Percentiles rank a stretch among this genome's conserved stretches.
Conservation (phyloP, 2,797 vertebrate genomes). For the Cottoperca gobio region DNA sequence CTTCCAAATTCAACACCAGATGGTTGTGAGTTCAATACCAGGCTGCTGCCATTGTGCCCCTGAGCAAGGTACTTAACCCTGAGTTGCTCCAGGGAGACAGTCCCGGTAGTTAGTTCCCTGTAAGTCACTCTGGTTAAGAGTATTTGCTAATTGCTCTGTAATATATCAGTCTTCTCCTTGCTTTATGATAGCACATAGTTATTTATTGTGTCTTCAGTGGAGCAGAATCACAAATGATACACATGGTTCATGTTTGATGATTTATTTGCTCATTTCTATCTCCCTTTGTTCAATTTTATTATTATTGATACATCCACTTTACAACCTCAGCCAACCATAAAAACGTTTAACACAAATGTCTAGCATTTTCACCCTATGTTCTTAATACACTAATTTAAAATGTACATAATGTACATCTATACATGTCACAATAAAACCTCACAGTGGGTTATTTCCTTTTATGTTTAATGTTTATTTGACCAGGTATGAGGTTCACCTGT, state of each 20-base stretch:
- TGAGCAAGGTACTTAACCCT: no score
- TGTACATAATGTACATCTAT: background rate
- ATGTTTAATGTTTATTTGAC: background rate
- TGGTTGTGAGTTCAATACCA: no score
- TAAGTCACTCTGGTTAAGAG: no score
- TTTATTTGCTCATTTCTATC: background rate
- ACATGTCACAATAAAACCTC: background rate
- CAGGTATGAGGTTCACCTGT: conserved; percentile 43
- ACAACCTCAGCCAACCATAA: background rate
- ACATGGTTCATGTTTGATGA: background rate
- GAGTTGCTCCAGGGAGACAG: no score
- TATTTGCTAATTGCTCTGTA: no score
- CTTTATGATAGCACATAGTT: background rate
- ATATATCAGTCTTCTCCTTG: no score
- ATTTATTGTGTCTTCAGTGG: background rate
- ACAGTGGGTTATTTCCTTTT: conserved; percentile 8
- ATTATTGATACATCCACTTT: background rate
- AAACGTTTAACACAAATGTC: background rate
- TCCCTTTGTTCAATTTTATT: background rate
- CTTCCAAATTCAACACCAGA: no score
- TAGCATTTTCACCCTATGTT: background rate
- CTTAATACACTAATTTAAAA: background rate
- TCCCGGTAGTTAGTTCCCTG: no score
- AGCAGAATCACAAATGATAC: no score
- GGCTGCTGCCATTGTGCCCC: no score